Percentiles rank a stretch among this genome's conserved stretches.
Conservation (phyloP, 2,888 invertebrate species). For the Meganola albula region DNA sequence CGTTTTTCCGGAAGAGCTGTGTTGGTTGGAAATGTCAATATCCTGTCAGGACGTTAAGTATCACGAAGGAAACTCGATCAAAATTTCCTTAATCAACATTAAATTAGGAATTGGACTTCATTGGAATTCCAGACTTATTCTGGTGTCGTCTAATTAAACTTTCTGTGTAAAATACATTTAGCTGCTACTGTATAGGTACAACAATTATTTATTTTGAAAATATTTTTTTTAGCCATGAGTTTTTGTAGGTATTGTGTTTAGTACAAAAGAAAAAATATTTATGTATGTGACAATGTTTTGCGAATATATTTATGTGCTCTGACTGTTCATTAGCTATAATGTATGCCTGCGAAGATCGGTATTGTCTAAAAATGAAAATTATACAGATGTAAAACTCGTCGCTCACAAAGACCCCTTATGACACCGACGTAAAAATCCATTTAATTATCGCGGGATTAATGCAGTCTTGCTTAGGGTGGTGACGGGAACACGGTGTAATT, state of each 20-base stretch:
- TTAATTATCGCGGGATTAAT: conserved; percentile 20
- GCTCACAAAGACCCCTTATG: conserved; percentile 5
- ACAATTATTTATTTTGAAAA: no score
- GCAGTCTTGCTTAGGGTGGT: conserved; percentile 14
- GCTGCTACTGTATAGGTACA: no score
- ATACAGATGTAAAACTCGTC: neutral
- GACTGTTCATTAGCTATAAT: neutral
- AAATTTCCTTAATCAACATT: no score
- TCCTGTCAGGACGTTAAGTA: no score
- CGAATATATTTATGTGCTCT: no score
- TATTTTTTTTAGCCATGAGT: no score
- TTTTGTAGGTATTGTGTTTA: no score
- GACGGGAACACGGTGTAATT: conserved; percentile 19
- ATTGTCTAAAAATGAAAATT: conserved; percentile 4
- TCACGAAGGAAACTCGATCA: no score
- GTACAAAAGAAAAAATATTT: no score
- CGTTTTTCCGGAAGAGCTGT: conserved; percentile 5
- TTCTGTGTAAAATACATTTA: conserved; percentile 15
- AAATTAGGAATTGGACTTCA: no score
- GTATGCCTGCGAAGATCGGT: neutral
- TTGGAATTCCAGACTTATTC: conserved; percentile 8
- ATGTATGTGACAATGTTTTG: no score
- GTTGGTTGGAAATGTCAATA: neutral
- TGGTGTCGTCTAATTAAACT: conserved; percentile 15
- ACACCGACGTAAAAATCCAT: conserved; percentile 16